These are phyloP conservation scores for Eurystomus glaucurus DNA, from an alignment of 2,797 vertebrate species.

Conservation along the genomic window DNA sequence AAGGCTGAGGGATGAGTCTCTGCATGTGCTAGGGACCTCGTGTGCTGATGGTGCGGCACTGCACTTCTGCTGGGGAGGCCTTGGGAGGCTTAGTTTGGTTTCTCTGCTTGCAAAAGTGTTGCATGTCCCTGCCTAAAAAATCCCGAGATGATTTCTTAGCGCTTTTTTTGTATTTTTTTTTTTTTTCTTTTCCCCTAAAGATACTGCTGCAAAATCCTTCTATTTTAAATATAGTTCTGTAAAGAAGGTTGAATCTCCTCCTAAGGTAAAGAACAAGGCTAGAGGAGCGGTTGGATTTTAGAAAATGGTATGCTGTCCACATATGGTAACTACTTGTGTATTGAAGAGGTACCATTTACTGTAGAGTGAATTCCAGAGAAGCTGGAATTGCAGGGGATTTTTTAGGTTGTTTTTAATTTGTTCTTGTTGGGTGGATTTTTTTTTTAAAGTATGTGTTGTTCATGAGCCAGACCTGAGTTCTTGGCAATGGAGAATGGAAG, in stretches of 20 bases:
- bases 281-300: neutral
- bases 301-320: neutral
- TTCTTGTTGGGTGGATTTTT: neutral
- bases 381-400: neutral
- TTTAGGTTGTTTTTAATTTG: neutral
- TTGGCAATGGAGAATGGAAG: neutral
- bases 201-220: neutral
- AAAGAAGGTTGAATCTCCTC: neutral
- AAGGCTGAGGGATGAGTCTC: neutral
- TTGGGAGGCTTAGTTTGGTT: neutral
- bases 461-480: neutral
- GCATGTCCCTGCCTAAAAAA: neutral
- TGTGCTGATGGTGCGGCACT: constrained; percentile 36
- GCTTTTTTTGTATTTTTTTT: no score
- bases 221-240: neutral
- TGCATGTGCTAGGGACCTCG: constrained; percentile 6
- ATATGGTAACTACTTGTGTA: neutral
- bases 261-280: neutral
- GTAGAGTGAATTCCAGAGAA: neutral
- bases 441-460: neutral
- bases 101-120: rapidly evolving
- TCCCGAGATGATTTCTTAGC: neutral
- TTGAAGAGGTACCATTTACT: neutral
- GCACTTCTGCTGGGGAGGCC: neutral
- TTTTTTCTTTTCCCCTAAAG: neutral